Evolutionary conservation across 2,113 vertebrate genomes (phyloP), one percentile per base, ranked within the genome.

Genomic region (Larimichthys crocea): DNA sequence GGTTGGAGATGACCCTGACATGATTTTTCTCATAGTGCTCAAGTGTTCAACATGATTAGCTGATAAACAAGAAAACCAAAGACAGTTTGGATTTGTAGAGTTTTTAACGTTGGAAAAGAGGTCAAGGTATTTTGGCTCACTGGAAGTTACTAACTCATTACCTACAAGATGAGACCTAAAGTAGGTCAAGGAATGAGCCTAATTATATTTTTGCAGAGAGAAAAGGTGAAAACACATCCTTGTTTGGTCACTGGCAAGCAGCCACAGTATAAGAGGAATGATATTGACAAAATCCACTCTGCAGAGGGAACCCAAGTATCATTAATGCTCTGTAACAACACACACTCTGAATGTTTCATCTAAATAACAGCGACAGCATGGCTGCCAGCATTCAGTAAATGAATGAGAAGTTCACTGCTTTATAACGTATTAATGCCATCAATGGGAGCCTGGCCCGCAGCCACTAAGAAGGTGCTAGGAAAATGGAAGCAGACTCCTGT

Each of bases 401-500:
- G 31, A 15, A 56, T 40, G 56, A 61, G 35, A 65, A 22, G 24
- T 59, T 69, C 29, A 49, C 53, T 68, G 49, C 52, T 72, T 83
- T 50, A 48, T 76, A 14, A 57, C 77, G 22, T 53, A 66, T 50
- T 31, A 64, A 80, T 20, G 35, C 42, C 52, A 29, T 84, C 24
- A 66, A 62, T 26, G 53, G 31, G 55, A 71, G 69, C 10, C 57
- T 55, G 79, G 70, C 79, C 77, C 9, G 46, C 52, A 11, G 57
- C 62, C 82, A 62, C 8, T 42, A 1, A 69, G 75, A 80, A 80
- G 73, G 71, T 69, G 69, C 61, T 68, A 40, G 46, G 35, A 31
- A 77, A 85, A 76, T 57, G n/a, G 83, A 74, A 71, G 55, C 72
- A 26, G 68, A 42, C 61, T 17, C 66, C 63, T 60, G 56, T 10